These are phyloP conservation scores for Neodiprion virginianus DNA, from an alignment of 1,140 invertebrate genomes.

Conservation along the genomic window DNA sequence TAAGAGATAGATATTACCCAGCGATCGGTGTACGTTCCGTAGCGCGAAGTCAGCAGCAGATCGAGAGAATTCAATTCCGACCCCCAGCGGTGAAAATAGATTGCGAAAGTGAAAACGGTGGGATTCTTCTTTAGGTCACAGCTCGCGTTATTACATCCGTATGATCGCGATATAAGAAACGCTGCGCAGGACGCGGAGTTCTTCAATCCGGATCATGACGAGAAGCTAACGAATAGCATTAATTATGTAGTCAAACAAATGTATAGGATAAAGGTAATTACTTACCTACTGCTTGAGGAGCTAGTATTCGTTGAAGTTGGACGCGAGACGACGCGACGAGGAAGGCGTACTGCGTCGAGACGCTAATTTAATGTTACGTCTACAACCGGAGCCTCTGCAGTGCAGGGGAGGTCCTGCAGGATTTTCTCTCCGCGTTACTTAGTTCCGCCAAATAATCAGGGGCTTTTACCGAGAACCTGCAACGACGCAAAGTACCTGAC, in stretches of 20 bases:
- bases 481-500: neutral
- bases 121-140: neutral
- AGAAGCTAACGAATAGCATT: neutral
- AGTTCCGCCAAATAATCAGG: slow-evolving; percentile 2
- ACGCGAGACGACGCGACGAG: neutral
- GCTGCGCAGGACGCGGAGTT: no score
- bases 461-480: neutral
- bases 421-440: neutral
- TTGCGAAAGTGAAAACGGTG: neutral
- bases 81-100: neutral
- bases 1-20: slow-evolving; percentile 39
- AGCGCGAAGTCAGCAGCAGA: neutral
- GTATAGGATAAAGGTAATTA: slow-evolving; percentile 3
- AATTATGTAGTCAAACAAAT: neutral
- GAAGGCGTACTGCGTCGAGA: neutral
- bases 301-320: neutral
- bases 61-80: neutral
- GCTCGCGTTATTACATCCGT: no score
- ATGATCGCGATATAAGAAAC: no score
- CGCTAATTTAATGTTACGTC: slow-evolving; percentile 3
- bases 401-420: neutral
- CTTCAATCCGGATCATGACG: no score
- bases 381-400: neutral
- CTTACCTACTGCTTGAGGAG: neutral
- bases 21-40: slow-evolving; percentile 21